A percentile compares a stretch with the other conserved stretches of the same genome.
These are phyloP conservation scores for Chelonus formosanus DNA, from an alignment of 2,888 invertebrate species.

Conservation along the genomic window DNA sequence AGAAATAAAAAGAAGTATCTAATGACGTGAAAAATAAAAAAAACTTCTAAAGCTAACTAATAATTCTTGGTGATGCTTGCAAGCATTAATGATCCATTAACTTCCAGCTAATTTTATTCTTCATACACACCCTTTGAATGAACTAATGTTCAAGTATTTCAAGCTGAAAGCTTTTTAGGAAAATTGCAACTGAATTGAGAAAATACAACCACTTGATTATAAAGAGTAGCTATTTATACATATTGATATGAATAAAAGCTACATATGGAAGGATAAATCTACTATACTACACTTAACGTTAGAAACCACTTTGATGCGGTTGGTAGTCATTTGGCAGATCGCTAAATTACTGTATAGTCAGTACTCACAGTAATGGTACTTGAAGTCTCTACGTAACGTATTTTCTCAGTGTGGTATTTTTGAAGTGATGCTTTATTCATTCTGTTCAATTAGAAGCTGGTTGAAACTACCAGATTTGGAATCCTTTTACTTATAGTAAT, in stretches of 20 bases:
- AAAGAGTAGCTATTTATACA: background rate
- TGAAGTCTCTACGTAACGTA: background rate
- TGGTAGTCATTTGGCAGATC: conserved; percentile 3
- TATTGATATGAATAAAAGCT: background rate
- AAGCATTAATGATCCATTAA: too few species aligned
- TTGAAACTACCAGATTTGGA: background rate
- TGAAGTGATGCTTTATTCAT: background rate
- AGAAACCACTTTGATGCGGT: conserved; percentile 6
- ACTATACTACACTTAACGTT: background rate
- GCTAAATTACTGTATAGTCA: conserved; percentile 1
- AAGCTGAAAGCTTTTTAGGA: too few species aligned
- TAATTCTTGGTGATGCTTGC: too few species aligned
- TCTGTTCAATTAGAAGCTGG: background rate
- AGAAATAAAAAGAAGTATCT: too few species aligned
- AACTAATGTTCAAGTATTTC: too few species aligned
- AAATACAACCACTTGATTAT: too few species aligned
- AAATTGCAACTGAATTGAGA: too few species aligned
- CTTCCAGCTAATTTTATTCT: too few species aligned
- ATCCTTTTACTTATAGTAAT: too few species aligned
- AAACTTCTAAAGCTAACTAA: too few species aligned
- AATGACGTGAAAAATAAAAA: too few species aligned
- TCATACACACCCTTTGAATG: too few species aligned
- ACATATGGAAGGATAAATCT: background rate
- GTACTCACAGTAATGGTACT: conserved; percentile 1
- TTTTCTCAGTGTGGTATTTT: background rate